Evolutionary conservation across 2,113 vertebrate genomes (phyloP).

Genomic region (Myiagra hebetior): DNA sequence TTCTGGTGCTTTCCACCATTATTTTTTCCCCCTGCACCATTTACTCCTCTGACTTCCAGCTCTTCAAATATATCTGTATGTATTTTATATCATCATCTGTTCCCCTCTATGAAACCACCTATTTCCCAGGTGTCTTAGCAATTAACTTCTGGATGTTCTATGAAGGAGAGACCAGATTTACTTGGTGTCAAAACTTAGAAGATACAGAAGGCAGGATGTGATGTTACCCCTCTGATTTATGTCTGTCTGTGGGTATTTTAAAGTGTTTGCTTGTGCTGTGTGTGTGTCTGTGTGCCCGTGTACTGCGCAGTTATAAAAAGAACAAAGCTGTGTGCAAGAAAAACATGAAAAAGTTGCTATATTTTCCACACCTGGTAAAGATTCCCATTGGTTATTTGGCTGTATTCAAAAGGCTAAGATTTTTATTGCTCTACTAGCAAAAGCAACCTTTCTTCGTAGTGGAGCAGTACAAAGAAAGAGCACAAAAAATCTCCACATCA

Average conservation of each 20-base stretch:
- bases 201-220: background rate
- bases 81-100: background rate
- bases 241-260: background rate
- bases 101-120: background rate
- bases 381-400: slow-evolving; percentile 55
- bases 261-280: background rate
- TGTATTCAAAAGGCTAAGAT: slow-evolving; percentile 73
- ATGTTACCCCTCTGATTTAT: slow-evolving; percentile 17
- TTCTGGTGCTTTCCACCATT: background rate
- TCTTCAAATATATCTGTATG: background rate
- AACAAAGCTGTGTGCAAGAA: slow-evolving; percentile 50
- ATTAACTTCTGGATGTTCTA: slow-evolving; percentile 20
- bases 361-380: slow-evolving; percentile 49
- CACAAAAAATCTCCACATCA: slow-evolving; percentile 86
- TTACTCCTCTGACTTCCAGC: background rate
- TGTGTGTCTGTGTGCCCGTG: background rate
- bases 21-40: background rate
- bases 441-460: slow-evolving; percentile 84
- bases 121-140: background rate
- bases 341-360: slow-evolving; percentile 47
- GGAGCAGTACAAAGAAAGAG: slow-evolving; percentile 85
- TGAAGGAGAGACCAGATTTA: background rate
- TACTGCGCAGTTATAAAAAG: slow-evolving; percentile 32
- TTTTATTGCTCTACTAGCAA: slow-evolving; percentile 72
- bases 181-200: slow-evolving; percentile 27